A percentile compares a stretch with the other conserved stretches of the same genome.
phyloP scores from a whole-genome alignment of 2,113 vertebrate genomes.

The Protomyctophum bolini region DNA sequence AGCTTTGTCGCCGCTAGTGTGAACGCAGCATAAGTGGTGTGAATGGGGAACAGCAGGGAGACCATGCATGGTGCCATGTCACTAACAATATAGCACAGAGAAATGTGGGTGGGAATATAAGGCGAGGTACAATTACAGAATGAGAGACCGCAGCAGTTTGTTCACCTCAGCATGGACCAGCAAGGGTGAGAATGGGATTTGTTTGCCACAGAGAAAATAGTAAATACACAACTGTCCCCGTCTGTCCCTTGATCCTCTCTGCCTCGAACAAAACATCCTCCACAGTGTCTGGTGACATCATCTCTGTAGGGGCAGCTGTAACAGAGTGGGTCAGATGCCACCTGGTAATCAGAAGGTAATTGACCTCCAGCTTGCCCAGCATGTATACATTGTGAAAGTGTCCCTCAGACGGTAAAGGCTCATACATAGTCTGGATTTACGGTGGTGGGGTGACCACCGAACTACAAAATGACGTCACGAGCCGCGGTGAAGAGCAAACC shows the following conservation, averaged over 20 bases:
- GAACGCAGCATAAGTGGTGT: neutral
- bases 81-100: constrained; percentile 27
- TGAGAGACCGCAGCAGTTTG: constrained; percentile 45
- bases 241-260: constrained; percentile 16
- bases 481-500: too few relatives aligned
- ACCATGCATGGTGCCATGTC: neutral
- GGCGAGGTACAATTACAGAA: constrained; percentile 44
- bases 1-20: neutral
- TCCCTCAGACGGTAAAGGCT: too few relatives aligned
- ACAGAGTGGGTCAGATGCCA: too few relatives aligned
- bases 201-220: constrained; percentile 37
- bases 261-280: neutral
- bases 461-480: too few relatives aligned
- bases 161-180: constrained; percentile 48
- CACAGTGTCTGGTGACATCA: too few relatives aligned
- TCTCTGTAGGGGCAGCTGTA: too few relatives aligned
- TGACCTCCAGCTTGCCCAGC: too few relatives aligned
- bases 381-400: too few relatives aligned
- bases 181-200: constrained; percentile 42
- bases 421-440: too few relatives aligned
- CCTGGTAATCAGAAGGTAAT: too few relatives aligned
- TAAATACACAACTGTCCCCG: constrained; percentile 13
- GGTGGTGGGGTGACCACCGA: too few relatives aligned
- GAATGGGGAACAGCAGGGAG: neutral
- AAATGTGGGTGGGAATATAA: constrained; percentile 49